Evolutionary conservation across 2,113 vertebrate species (phyloP).

Genomic region (Cromileptes altivelis): DNA sequence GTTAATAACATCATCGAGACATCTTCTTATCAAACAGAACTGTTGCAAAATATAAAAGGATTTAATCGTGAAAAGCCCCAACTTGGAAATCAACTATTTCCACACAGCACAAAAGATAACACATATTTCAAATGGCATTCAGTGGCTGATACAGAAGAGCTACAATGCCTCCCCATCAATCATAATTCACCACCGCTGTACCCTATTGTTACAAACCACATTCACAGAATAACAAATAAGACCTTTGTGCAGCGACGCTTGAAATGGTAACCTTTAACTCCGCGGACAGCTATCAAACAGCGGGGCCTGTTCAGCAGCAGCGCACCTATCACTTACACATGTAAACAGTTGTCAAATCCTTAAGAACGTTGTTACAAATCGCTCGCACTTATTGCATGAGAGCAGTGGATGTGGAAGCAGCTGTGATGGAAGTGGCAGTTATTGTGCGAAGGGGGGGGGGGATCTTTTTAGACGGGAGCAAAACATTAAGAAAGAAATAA

Average conservation of each 20-base stretch:
- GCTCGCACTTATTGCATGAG: slow-evolving; percentile 44
- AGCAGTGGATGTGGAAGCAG: slow-evolving; percentile 27
- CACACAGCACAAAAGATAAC: slow-evolving; percentile 59
- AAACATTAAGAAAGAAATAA: slow-evolving; percentile 22
- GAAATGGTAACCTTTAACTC: slow-evolving; percentile 82
- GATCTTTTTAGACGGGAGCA: slow-evolving; percentile 15
- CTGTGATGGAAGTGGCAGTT: slow-evolving; percentile 52
- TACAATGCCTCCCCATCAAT: slow-evolving; percentile 71
- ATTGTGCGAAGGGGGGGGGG: slow-evolving; percentile 20
- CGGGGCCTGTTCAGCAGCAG: slow-evolving; percentile 51
- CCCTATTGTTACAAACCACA: slow-evolving; percentile 68
- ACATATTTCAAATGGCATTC: slow-evolving; percentile 55
- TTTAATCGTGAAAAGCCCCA: slow-evolving; percentile 50
- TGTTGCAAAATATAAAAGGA: slow-evolving; percentile 42
- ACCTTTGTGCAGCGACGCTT: slow-evolving; percentile 77
- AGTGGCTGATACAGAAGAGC: slow-evolving; percentile 52
- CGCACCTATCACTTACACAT: slow-evolving; percentile 73
- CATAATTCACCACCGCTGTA: slow-evolving; percentile 67
- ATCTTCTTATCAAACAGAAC: slow-evolving; percentile 24
- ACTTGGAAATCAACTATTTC: slow-evolving; percentile 60
- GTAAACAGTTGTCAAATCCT: slow-evolving; percentile 81
- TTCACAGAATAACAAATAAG: slow-evolving; percentile 75
- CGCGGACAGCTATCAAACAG: slow-evolving; percentile 68
- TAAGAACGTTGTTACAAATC: slow-evolving; percentile 59
- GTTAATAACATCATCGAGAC: slow-evolving; percentile 18